These are phyloP conservation scores for Halesus radiatus DNA, from an alignment of 1,140 invertebrate genomes.

Conservation along the genomic window DNA sequence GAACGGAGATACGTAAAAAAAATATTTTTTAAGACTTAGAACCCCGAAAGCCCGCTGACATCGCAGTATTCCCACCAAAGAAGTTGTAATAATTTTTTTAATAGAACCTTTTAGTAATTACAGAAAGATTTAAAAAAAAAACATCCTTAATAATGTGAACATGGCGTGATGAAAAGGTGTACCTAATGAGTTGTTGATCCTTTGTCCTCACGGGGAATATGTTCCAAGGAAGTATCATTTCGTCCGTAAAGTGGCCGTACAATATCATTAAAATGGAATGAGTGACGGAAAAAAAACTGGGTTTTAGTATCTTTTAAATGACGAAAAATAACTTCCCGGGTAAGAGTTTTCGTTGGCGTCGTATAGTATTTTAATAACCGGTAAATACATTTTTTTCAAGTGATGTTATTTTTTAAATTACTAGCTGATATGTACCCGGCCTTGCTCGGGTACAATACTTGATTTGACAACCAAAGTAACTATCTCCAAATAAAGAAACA, in stretches of 20 bases:
- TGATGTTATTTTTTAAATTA: too few species aligned
- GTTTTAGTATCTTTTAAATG: not conserved
- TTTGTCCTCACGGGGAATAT: not conserved
- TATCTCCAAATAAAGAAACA: too few species aligned
- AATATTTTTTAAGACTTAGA: too few species aligned
- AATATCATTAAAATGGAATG: not conserved
- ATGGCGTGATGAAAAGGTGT: constrained; percentile 4
- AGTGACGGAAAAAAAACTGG: not conserved
- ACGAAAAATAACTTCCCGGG: not conserved
- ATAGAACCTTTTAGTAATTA: too few species aligned
- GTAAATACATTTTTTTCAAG: not conserved
- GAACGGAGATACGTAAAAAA: too few species aligned
- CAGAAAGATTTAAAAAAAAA: too few species aligned
- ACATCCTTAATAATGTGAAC: not conserved
- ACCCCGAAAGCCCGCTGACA: too few species aligned
- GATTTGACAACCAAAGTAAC: too few species aligned
- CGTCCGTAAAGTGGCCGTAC: not conserved
- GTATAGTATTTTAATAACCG: not conserved
- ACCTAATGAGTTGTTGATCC: not conserved
- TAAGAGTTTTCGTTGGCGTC: not conserved
- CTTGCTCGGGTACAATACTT: too few species aligned
- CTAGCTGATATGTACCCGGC: too few species aligned
- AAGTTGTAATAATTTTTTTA: too few species aligned
- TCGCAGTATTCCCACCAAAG: too few species aligned
- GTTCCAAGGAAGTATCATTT: not conserved